Evolutionary conservation across 2,113 vertebrate genomes (phyloP).

Genomic region (Zootoca vivipara): DNA sequence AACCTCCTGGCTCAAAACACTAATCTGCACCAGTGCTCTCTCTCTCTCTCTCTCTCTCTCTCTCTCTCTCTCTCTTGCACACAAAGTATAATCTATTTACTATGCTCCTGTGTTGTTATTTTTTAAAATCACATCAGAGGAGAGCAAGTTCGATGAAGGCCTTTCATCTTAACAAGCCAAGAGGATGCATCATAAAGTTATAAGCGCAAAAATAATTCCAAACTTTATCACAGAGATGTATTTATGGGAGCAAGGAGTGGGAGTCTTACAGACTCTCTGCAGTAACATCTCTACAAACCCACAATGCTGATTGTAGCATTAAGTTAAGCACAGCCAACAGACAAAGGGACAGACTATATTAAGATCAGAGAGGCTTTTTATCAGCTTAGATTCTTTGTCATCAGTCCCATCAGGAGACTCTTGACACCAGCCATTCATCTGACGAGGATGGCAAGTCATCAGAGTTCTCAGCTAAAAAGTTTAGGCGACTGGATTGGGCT

Average conservation of each 20-base stretch:
- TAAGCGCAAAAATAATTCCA: constrained; percentile 53
- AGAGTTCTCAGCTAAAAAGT: neutral
- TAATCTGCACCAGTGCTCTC: constrained; percentile 22
- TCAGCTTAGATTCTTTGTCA: constrained; percentile 18
- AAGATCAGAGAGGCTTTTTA: constrained; percentile 23
- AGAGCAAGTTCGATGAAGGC: constrained; percentile 62
- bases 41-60: neutral
- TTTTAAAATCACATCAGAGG: constrained; percentile 69
- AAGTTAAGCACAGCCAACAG: neutral
- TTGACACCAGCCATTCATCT: neutral
- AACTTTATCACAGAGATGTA: constrained; percentile 56
- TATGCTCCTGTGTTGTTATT: constrained; percentile 50
- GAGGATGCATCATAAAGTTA: constrained; percentile 65
- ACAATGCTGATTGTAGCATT: constrained; percentile 21
- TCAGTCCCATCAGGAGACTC: neutral
- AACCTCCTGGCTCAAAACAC: constrained; percentile 67
- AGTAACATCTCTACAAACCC: constrained; percentile 24
- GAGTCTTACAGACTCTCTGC: constrained; percentile 40
- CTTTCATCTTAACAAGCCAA: constrained; percentile 72
- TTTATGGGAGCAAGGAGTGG: constrained; percentile 52
- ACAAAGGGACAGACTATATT: neutral
- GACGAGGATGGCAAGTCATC: neutral
- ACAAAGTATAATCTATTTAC: constrained; percentile 66
- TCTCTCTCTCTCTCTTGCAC: constrained; percentile 25
- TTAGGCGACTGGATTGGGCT: neutral